phyloP scores from a whole-genome alignment of 2,797 vertebrate species.

The Schizothorax lantsangensis region DNA sequence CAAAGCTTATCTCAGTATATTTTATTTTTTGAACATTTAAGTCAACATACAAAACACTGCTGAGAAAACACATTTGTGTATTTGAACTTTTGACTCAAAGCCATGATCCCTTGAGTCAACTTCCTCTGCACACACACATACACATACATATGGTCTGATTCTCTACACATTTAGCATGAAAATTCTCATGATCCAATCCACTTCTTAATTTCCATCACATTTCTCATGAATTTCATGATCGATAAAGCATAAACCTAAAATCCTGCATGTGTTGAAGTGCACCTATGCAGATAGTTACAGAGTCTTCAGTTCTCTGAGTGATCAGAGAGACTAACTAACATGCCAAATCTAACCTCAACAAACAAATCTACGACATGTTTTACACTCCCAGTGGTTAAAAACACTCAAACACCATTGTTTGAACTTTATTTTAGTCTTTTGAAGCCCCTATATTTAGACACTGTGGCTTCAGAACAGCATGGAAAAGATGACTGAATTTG shows the following conservation, averaged over 20 bases:
- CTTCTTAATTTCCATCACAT: not conserved
- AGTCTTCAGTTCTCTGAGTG: not conserved
- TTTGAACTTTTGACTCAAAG: slow-evolving; percentile 31
- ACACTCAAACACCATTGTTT: slow-evolving; percentile 70
- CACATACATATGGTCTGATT: not conserved
- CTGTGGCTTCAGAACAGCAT: slow-evolving; percentile 75
- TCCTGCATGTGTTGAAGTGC: not conserved
- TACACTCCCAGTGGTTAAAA: slow-evolving; percentile 77
- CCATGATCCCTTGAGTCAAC: slow-evolving; percentile 10
- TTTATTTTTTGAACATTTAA: not conserved
- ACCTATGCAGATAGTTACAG: not conserved
- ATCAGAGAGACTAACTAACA: slow-evolving; percentile 34
- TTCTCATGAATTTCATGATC: not conserved
- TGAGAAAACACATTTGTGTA: not conserved
- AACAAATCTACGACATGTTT: slow-evolving; percentile 66
- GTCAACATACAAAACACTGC: not conserved
- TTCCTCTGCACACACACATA: not conserved
- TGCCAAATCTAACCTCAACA: slow-evolving; percentile 70
- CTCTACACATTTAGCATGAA: not conserved
- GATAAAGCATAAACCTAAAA: not conserved
- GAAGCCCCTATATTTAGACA: slow-evolving; percentile 77
- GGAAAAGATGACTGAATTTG: slow-evolving; percentile 86
- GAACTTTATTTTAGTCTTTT: slow-evolving; percentile 78
- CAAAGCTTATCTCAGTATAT: not conserved
- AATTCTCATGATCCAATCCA: not conserved